A percentile compares a stretch with the other conserved stretches of the same genome.
phyloP scores from a whole-genome alignment of 2,113 vertebrate species.

The Coptodon rendalli region DNA sequence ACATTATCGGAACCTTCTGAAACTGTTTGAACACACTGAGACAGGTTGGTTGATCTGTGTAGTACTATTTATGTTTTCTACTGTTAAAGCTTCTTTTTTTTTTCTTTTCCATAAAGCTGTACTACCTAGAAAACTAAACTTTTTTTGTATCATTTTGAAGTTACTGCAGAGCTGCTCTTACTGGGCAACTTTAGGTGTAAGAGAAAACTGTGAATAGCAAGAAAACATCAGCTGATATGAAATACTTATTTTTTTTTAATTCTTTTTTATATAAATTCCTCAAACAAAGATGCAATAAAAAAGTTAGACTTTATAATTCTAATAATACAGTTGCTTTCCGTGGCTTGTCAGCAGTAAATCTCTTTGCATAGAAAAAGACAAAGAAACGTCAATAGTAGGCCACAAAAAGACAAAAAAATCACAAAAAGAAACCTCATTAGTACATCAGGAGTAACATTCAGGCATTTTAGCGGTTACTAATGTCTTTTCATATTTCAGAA shows the following conservation, averaged over 20 bases:
- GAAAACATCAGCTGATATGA: background rate
- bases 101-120: background rate
- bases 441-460: background rate
- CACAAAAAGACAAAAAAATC: background rate
- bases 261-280: background rate
- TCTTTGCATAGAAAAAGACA: background rate
- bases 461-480: background rate
- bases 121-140: background rate
- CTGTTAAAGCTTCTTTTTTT: background rate
- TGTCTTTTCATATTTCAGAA: background rate
- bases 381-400: background rate
- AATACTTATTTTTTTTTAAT: accelerated
- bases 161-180: background rate
- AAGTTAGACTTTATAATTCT: background rate
- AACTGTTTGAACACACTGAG: background rate
- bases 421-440: background rate
- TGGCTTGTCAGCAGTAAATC: background rate
- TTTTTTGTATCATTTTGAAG: background rate
- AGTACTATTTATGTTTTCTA: background rate
- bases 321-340: background rate
- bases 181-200: background rate
- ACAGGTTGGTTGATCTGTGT: background rate
- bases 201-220: background rate
- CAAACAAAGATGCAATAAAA: background rate
- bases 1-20: background rate